phyloP scores from a whole-genome alignment of 2,888 invertebrate genomes.

The Drosophila kanekoi region DNA sequence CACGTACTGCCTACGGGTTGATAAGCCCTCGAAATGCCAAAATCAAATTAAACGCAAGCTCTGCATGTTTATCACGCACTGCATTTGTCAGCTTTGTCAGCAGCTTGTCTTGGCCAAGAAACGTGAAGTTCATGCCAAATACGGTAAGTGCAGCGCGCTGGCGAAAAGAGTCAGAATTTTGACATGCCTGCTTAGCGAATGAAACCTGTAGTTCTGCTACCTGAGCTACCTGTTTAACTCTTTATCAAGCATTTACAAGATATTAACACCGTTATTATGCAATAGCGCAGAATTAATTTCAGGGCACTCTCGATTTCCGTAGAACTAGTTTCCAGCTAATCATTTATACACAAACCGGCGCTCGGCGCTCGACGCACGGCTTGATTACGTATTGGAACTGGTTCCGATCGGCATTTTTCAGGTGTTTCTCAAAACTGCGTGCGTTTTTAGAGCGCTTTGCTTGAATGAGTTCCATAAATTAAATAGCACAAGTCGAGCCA shows the following conservation, averaged over 20 bases:
- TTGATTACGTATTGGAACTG: constrained; percentile 56
- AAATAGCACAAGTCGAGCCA: constrained; percentile 45
- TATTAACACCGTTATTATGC: constrained; percentile 52
- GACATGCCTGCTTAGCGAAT: background rate
- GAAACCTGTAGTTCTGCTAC: too few relatives aligned
- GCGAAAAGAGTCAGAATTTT: background rate
- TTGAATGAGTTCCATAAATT: constrained; percentile 41
- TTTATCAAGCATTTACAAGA: constrained; percentile 36
- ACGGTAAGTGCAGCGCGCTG: background rate
- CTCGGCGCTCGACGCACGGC: background rate
- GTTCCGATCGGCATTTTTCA: constrained; percentile 39
- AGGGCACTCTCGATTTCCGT: constrained; percentile 66
- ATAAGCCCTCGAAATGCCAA: constrained; percentile 18
- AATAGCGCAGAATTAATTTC: constrained; percentile 23
- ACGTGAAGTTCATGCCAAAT: constrained; percentile 44
- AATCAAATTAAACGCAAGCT: constrained; percentile 41
- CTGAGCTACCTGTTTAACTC: constrained; percentile 8
- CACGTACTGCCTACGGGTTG: constrained; percentile 35
- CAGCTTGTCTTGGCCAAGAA: constrained; percentile 31
- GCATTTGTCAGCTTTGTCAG: constrained; percentile 39
- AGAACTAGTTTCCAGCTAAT: constrained; percentile 50
- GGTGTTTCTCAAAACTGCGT: constrained; percentile 19
- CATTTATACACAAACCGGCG: constrained; percentile 29
- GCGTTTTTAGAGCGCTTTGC: constrained; percentile 18
- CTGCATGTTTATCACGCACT: constrained; percentile 47